Evolutionary conservation across 2,797 vertebrate species (phyloP), one percentile per base, ranked within the genome.

Genomic region (Lagorchestes hirsutus): DNA sequence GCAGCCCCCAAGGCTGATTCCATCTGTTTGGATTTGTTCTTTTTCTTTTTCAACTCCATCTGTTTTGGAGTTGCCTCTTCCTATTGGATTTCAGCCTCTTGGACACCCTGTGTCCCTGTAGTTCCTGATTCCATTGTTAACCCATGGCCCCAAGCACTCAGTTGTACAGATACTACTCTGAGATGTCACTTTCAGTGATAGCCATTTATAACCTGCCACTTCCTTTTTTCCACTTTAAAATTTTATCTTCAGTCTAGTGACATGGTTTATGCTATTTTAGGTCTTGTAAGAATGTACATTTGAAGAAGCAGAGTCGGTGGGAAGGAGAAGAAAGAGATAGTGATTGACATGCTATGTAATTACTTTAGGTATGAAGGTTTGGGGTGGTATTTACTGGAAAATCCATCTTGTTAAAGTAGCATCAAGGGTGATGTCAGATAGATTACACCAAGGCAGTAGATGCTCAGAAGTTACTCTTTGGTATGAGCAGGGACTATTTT

Each of bases 241-340:
- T 92, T 97, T 97, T 97, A 29, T 93, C 94, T 97, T 97, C 94
- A 96, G 16, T 29, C 59, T 95, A 46, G 22, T 93, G 97, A 97
- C 67, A 57, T 1, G 52, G 0, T 54, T 96, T 57, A 93, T 31
- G 97, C 57, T 91, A 8, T 92, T 96, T 96, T 93, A 9, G 95
- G 93, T 92, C 67, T 94, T 94, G 87, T 4, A 55, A 97, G 90
- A 55, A 31, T 59, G 56, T 92, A 31, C 56, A 91, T 14, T 93
- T 94, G 95, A 94, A 93, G n/a, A 62, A 52, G 40, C 29, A 93
- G 0, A 50, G 46, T 90, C 50, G 96, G 93, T 67, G 34, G 54
- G n/a, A 97, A 94, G 93, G 93, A 87, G 54, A 90, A 90, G 52
- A 11, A n/a, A 96, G 54, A 93, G 34, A 58, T 3, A 92, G 24